Evolutionary conservation across 2,888 invertebrate genomes (phyloP).

Genomic region (Orthosia gothica): DNA sequence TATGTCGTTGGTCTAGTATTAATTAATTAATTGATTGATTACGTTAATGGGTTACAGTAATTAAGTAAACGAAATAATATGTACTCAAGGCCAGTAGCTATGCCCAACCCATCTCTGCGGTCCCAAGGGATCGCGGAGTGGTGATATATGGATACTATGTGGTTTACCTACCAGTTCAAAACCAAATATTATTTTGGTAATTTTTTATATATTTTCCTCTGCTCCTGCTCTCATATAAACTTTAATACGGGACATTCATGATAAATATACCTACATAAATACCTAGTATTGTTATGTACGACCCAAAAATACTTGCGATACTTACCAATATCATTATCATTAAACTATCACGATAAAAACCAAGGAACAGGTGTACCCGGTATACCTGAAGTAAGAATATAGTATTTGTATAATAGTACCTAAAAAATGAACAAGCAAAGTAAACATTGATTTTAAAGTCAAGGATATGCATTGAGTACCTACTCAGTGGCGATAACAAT

Average conservation of each 20-base stretch:
- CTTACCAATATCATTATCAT: background rate
- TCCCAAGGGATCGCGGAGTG: background rate
- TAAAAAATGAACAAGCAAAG: slow-evolving; percentile 27
- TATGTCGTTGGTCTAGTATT: slow-evolving; percentile 6
- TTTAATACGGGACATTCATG: background rate
- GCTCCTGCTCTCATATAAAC: background rate
- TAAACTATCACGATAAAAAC: slow-evolving; percentile 3
- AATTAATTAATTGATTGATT: slow-evolving; percentile 30
- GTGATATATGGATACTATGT: background rate
- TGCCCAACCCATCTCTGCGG: background rate
- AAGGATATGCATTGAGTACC: slow-evolving; percentile 16
- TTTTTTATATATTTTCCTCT: slow-evolving; percentile 4
- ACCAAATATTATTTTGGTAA: background rate
- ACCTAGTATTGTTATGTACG: background rate
- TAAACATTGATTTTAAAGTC: slow-evolving; percentile 30
- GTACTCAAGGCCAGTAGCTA: background rate
- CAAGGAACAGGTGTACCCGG: background rate
- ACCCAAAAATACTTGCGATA: background rate
- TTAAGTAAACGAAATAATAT: slow-evolving; percentile 20
- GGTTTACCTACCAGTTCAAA: background rate
- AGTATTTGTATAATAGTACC: background rate
- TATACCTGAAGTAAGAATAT: no score
- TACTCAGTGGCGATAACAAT: background rate
- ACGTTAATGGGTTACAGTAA: slow-evolving; percentile 6
- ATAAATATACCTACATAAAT: background rate